Base-by-base conservation (phyloP, 2,888 invertebrate species). In the Taenaris catops region DNA sequence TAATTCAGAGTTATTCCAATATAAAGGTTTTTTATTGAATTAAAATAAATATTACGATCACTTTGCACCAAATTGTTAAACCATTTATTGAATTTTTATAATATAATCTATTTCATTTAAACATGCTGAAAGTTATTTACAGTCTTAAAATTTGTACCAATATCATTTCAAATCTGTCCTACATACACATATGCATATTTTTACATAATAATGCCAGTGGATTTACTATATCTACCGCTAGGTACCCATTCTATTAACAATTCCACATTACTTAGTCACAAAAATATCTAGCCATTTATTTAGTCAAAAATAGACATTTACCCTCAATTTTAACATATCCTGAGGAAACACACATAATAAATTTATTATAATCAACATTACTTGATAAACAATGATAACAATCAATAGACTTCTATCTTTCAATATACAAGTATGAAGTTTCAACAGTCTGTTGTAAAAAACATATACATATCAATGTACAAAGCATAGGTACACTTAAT, bases 311-410 rank as follows among this genome's bases (percentile, higher is more conserved):
- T 83, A 84, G 72, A 79, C 67, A 75, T 78, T 48, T 73, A 54
- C 75, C 68, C 63, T 71, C 63, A 68, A 69, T 48, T 67, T 65
- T 69, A 71, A 74, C 71, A 78, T 71, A 66, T 70, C 71, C 61
- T 61, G 71, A 76, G 72, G 71, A 76, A 75, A 78, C 78, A 72
- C 68, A 72, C 73, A 71, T 71, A n/a, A 80, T 80, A 80, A 75
- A 76, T 80, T 78, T 78, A 78, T 76, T 73, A 75, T 78, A 79
- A 74, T 71, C 70, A 83, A 83, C 79, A 75, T 79, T 69, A 72
- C 69, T 72, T 78, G 69, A 72, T 73, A 80, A 78, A 79, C 76
- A 81, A 79, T 79, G 70, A 78, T 79, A 84, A 81, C 81, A 79
- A 73, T 65, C 63, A 69, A 81, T 83, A 84, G 72, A 81, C 56